A percentile compares a stretch with the other conserved stretches of the same genome.
These are phyloP conservation scores for Galbula dea DNA, from an alignment of 2,113 vertebrate genomes.

Conservation along the genomic window DNA sequence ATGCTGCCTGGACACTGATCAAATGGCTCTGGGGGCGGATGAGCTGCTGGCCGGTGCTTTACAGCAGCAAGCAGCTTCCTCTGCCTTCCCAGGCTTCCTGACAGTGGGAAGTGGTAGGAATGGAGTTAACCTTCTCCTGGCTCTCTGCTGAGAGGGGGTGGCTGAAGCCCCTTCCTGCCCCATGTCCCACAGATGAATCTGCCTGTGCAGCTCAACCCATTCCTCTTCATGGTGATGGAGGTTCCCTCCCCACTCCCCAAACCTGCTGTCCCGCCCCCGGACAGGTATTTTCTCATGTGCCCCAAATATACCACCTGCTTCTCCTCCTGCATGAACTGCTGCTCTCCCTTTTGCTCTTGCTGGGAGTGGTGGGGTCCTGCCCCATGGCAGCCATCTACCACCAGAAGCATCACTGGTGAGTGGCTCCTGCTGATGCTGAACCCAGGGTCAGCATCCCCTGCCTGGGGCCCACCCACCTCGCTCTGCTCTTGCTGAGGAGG, in stretches of 20 bases:
- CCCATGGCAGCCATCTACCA: fast-evolving
- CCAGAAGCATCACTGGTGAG: fast-evolving
- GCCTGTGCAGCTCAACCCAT: fast-evolving
- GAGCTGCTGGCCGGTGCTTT: background rate
- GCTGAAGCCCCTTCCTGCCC: background rate
- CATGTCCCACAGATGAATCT: background rate
- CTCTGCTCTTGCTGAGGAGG: background rate
- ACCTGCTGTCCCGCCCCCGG: background rate
- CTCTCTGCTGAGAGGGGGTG: background rate
- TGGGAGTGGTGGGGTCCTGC: background rate
- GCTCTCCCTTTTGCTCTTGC: fast-evolving
- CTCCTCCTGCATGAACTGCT: background rate
- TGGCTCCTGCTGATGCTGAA: background rate
- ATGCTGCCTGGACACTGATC: constrained; percentile 28
- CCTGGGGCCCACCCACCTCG: fast-evolving
- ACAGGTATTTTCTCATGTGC: background rate
- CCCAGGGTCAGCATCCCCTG: background rate
- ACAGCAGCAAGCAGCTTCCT: constrained; percentile 22
- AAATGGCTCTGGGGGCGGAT: constrained; percentile 38
- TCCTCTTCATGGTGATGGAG: fast-evolving
- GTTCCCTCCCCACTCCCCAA: background rate
- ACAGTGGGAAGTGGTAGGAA: background rate
- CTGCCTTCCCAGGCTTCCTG: background rate
- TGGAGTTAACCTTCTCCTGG: constrained; percentile 39
- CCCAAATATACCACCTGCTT: background rate